Percentiles rank a stretch among this genome's conserved stretches.
Evolutionary conservation across 92 coral and sea anemone genomes (phyloP).

Genomic region (Zoanthus sociatus): DNA sequence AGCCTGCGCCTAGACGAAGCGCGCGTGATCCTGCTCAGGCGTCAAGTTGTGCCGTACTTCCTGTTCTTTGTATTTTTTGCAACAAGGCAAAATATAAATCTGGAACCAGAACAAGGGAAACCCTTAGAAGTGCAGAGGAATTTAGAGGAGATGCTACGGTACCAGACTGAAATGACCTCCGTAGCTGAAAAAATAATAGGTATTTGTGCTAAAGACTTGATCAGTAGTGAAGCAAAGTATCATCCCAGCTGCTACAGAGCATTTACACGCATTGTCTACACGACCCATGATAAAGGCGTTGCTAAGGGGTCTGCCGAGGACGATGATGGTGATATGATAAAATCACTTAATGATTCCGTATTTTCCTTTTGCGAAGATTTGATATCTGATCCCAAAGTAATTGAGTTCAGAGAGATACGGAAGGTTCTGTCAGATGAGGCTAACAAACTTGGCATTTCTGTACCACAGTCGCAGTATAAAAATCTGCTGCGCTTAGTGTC

Average conservation of each 20-base stretch:
- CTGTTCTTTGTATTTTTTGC: background rate
- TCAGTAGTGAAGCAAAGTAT: conserved; percentile 56
- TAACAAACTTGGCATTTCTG: conserved; percentile 21
- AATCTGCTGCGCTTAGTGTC: background rate
- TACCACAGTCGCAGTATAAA: conserved; percentile 36
- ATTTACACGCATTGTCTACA: too few relatives aligned
- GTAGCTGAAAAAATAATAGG: background rate
- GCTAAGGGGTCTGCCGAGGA: conserved; percentile 1
- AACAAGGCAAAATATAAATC: background rate
- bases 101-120: too few relatives aligned
- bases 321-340: conserved; percentile 7
- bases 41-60: conserved; percentile 7
- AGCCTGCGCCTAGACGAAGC: conserved; percentile 49
- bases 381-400: background rate
- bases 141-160: too few relatives aligned
- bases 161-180: conserved; percentile 24
- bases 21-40: conserved; percentile 48
- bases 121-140: too few relatives aligned
- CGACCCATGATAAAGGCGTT: background rate
- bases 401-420: conserved; percentile 1
- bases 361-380: conserved; percentile 7
- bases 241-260: background rate
- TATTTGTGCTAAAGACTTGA: conserved; percentile 37
- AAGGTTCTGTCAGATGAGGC: conserved; percentile 21
- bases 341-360: conserved; percentile 16